A percentile compares a stretch with the other conserved stretches of the same genome.
These are phyloP conservation scores for Toxotes chatareus DNA, from an alignment of 2,113 vertebrate species.

Conservation along the genomic window DNA sequence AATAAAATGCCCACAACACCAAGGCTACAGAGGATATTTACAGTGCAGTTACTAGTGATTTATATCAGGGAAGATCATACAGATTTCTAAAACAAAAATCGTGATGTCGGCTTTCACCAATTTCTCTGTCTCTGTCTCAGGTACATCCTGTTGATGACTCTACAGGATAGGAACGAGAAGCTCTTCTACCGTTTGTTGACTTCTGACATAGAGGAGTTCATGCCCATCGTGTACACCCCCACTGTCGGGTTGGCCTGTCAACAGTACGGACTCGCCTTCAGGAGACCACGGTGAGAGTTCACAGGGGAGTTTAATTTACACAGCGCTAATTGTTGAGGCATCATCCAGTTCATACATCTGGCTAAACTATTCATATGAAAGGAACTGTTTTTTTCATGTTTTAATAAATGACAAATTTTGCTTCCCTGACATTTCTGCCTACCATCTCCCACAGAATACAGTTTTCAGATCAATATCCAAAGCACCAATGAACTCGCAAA, in stretches of 20 bases:
- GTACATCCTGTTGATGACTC: slow-evolving; percentile 97
- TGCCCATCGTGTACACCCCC: slow-evolving; percentile 98
- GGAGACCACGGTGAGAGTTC: slow-evolving; percentile 92
- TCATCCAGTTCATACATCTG: not conserved
- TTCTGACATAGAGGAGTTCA: slow-evolving; percentile 95
- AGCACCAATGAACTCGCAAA: too few relatives aligned
- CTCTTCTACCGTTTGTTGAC: slow-evolving; percentile 96
- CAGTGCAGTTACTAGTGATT: not conserved
- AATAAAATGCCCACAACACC: too few relatives aligned
- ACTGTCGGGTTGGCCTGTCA: slow-evolving; percentile 97
- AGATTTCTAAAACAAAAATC: not conserved
- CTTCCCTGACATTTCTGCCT: too few relatives aligned
- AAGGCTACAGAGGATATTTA: not conserved
- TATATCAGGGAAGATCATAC: not conserved
- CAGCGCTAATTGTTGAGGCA: not conserved
- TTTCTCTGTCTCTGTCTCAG: slow-evolving; percentile 72
- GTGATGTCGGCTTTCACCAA: not conserved
- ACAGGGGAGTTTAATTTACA: not conserved
- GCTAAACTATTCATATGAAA: not conserved
- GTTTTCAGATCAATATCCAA: too few relatives aligned
- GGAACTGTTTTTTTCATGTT: too few relatives aligned
- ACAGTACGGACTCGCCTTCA: slow-evolving; percentile 95
- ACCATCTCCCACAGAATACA: too few relatives aligned
- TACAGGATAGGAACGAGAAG: slow-evolving; percentile 98
- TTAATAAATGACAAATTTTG: too few relatives aligned